Conservation (phyloP, 2,888 invertebrate species). For the Magallana nippona region DNA sequence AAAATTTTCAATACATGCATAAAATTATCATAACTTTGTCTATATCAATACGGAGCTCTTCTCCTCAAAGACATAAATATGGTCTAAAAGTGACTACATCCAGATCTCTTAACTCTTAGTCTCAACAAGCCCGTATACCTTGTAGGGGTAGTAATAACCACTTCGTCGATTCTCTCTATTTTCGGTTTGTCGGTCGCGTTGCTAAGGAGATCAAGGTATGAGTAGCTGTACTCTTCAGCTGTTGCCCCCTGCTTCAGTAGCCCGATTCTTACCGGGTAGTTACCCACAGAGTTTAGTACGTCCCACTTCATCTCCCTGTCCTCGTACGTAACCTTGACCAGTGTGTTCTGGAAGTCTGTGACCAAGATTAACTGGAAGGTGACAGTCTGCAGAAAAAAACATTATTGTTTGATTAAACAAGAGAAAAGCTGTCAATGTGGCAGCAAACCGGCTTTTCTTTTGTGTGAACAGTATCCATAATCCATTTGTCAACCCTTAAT, state of each 20-base stretch:
- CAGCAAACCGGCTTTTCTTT: too few species aligned
- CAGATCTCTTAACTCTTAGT: too few species aligned
- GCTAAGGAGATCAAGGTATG: slow-evolving; percentile 48
- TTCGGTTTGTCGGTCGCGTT: background rate
- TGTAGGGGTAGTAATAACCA: slow-evolving; percentile 17
- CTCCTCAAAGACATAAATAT: too few species aligned
- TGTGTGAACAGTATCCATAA: too few species aligned
- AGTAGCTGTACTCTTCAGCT: slow-evolving; percentile 49
- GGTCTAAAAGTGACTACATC: too few species aligned
- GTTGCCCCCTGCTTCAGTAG: slow-evolving; percentile 23
- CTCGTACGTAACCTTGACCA: slow-evolving; percentile 52
- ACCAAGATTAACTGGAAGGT: slow-evolving; percentile 59
- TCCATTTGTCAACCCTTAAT: too few species aligned
- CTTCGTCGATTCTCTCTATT: slow-evolving; percentile 53
- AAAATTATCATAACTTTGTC: too few species aligned
- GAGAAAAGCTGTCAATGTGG: background rate
- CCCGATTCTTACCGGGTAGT: slow-evolving; percentile 55
- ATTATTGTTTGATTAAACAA: too few species aligned
- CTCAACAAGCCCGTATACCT: background rate
- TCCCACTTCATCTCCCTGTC: slow-evolving; percentile 53
- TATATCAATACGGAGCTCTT: too few species aligned
- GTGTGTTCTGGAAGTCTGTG: slow-evolving; percentile 56
- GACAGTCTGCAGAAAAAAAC: slow-evolving; percentile 55
- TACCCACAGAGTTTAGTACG: slow-evolving; percentile 42
- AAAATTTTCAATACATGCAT: too few species aligned